Base-by-base conservation (phyloP, 2,888 invertebrate species). In the Drosophila neonasuta region DNA sequence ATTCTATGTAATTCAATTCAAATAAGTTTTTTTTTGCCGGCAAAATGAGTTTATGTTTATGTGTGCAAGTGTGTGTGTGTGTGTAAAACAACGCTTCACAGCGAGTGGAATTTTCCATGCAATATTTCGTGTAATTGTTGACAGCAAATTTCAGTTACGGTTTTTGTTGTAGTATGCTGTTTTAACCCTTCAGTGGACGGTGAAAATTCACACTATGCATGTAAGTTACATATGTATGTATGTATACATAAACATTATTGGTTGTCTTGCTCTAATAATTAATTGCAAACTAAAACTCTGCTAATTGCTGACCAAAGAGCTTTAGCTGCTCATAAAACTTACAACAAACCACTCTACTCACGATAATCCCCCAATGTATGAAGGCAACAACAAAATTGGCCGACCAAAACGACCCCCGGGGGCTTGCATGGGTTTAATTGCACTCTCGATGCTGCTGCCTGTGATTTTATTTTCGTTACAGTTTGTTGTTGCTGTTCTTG, bases 21-120 rank as follows among this genome's bases (percentile, higher is more conserved):
- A 8, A 8, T 11, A 36, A 59, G 20, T 20, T 20, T 20, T 17
- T 20, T 55, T 30, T 52, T 50, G 24, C 24, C 2, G 13, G 32
- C 32, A 32, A 10, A 5, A 24, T 24, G 6, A 24, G 24, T 24
- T 24, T 24, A 24, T 24, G 24, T 24, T 24, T 34, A 24, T 57
- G 36, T 48, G 36, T 68, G 17, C 17, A 3, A 17, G 17, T 17
- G 17, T 17, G 17, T 2, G 48, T 52, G 54, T 73, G 48, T 32
- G 29, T 57, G 10, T 36, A 5, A 45, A 52, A 54, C 17, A 17
- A 42, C 17, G 30, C 32, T 54, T n/a, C 32, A 59, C 36, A 57
- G 56, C 73, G 68, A 74, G 59, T 85, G 89, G 88, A 88, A 88
- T 78, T 86, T 88, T 88, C 89, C 89, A 86, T 80, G 76, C 77